These are phyloP conservation scores for Arvicanthis niloticus DNA, from an alignment of 2,113 vertebrate genomes.

Conservation along the genomic window DNA sequence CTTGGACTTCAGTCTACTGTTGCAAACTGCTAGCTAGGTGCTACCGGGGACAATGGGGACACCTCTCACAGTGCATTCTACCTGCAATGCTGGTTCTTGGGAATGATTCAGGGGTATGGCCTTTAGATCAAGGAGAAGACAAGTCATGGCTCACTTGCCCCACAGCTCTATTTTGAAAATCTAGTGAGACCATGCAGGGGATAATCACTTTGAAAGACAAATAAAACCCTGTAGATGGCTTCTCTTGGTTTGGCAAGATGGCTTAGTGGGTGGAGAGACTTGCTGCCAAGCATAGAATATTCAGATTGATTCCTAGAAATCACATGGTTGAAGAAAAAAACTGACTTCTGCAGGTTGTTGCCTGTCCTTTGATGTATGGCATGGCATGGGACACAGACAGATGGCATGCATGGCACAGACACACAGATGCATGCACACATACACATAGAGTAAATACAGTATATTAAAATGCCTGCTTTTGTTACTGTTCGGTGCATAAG, in stretches of 20 bases:
- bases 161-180: conserved; percentile 5
- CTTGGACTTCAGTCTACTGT: neutral
- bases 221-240: neutral
- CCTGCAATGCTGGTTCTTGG: rapidly evolving
- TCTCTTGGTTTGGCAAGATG: neutral
- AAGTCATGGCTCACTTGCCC: neutral
- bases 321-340: neutral
- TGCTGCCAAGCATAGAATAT: neutral
- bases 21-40: neutral
- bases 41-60: neutral
- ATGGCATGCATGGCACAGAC: neutral
- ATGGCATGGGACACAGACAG: no score
- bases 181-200: neutral
- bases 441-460: neutral
- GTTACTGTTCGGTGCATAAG: neutral
- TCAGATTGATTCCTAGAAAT: neutral
- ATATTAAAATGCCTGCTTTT: neutral
- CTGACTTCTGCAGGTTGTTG: neutral
- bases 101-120: neutral
- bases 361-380: neutral
- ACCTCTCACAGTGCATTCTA: neutral
- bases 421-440: neutral
- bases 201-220: neutral
- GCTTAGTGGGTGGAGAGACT: neutral
- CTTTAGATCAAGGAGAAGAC: neutral